Conservation (phyloP, 2,797 vertebrate genomes). For the Gallinago nigripennis region DNA sequence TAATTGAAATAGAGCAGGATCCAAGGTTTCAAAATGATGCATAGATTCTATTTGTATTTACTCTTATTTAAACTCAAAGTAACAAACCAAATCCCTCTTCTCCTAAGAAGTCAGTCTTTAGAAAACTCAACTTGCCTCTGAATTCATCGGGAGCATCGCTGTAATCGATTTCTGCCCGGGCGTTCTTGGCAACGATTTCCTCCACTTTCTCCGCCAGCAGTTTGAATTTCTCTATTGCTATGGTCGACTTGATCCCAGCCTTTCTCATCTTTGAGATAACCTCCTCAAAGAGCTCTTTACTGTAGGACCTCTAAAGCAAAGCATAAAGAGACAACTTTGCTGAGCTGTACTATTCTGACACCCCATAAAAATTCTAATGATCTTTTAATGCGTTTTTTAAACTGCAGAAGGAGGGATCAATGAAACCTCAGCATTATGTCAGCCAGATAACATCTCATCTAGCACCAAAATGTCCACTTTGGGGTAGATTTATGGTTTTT, state of each 20-base stretch:
- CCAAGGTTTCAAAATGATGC: neutral
- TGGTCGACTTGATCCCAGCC: slow-evolving; percentile 97
- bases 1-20: neutral
- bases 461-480: neutral
- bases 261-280: slow-evolving; percentile 99
- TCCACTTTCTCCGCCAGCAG: slow-evolving; percentile 96
- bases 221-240: slow-evolving; percentile 98
- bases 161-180: slow-evolving; percentile 98
- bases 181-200: slow-evolving; percentile 96
- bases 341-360: neutral
- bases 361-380: neutral
- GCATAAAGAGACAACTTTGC: neutral
- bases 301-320: slow-evolving; percentile 91
- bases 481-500: neutral
- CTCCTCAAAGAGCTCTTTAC: slow-evolving; percentile 96
- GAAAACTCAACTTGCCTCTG: slow-evolving; percentile 81
- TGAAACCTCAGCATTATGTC: neutral
- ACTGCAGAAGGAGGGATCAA: neutral
- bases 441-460: neutral
- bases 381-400: neutral
- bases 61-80: neutral
- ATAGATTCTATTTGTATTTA: neutral
- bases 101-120: neutral
- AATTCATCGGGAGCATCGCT: slow-evolving; percentile 97
- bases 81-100: neutral